These are phyloP conservation scores for Oreochromis aureus DNA, from an alignment of 2,113 vertebrate species.

Conservation along the genomic window DNA sequence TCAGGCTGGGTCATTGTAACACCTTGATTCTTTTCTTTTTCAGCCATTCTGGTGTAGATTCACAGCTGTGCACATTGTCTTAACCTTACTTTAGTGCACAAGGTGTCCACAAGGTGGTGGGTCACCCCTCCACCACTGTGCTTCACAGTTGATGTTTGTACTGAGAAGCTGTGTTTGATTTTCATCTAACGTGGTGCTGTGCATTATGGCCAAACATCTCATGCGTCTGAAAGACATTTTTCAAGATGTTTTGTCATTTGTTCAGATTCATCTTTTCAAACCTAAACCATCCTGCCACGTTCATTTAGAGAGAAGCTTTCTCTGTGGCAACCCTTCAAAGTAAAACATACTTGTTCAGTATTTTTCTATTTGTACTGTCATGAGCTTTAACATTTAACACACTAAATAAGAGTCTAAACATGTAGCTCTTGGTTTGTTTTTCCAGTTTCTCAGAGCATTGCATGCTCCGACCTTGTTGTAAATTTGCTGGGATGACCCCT, in stretches of 20 bases:
- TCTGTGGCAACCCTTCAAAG: neutral
- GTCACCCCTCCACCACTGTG: neutral
- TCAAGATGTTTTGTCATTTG: neutral
- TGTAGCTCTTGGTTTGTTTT: neutral
- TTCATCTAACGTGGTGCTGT: neutral
- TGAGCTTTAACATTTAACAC: neutral
- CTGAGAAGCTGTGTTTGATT: neutral
- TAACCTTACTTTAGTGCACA: neutral
- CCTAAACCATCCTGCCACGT: neutral
- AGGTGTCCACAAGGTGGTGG: neutral
- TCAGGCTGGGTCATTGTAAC: neutral
- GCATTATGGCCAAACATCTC: neutral
- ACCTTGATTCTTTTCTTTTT: neutral
- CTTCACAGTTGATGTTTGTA: neutral
- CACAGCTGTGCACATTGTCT: neutral
- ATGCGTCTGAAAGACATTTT: neutral
- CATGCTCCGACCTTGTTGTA: neutral
- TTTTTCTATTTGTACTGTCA: neutral
- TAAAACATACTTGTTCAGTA: neutral
- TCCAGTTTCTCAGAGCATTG: neutral
- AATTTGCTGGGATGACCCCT: neutral
- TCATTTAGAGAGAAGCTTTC: fast-evolving
- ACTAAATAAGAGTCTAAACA: neutral
- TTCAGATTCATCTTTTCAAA: neutral
- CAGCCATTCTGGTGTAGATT: neutral